Evolutionary conservation across 2,888 invertebrate species (phyloP), one percentile per base, ranked within the genome.

Genomic region (Galeopsomyia nigrocyanea): DNA sequence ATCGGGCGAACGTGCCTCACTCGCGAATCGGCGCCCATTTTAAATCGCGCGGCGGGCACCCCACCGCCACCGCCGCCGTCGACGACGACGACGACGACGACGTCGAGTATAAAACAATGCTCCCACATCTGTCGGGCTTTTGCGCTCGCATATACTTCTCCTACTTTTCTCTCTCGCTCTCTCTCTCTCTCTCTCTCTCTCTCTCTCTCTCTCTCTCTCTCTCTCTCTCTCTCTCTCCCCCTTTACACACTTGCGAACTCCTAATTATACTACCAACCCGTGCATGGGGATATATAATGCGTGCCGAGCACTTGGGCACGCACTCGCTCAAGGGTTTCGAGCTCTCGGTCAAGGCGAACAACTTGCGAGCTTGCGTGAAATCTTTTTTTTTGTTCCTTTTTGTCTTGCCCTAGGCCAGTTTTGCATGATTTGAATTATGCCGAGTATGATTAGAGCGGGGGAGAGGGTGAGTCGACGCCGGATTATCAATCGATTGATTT

Each of bases 101-200:
- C 21, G 75, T 79, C 80, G 83, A 5, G 57, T 22, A 82, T 86
- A 86, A 86, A 86, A 86, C 86, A 86, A 86, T 86, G 86, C 85
- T 85, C 86, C 86, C 86, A 86, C 86, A 86, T 86, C 86, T 86
- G 86, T 86, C 86, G 83, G 86, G 82, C 85, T 85, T 86, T 86
- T 85, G 49, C 58, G 14, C 62, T 39, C 17, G n/a, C 16, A 10
- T 58, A 58, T 58, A 58, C 58, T n/a, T 10, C 55, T 57, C 68
- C 73, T 75, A 73, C 74, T 70, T 73, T 73, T 67, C 68, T 60
- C 51, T 65, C 73, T n/a, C n/a, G n/a, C n/a, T n/a, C n/a, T n/a
- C n/a, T n/a, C n/a, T n/a, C n/a, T n/a, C n/a, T n/a, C n/a, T n/a
- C n/a, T n/a, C n/a, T 26, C 26, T 26, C 26, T 26, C 26, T 26